Percentiles rank a stretch among this genome's conserved stretches.
Conservation (phyloP, 1,140 invertebrate genomes). For the Ceratoteleas bidentatus region DNA sequence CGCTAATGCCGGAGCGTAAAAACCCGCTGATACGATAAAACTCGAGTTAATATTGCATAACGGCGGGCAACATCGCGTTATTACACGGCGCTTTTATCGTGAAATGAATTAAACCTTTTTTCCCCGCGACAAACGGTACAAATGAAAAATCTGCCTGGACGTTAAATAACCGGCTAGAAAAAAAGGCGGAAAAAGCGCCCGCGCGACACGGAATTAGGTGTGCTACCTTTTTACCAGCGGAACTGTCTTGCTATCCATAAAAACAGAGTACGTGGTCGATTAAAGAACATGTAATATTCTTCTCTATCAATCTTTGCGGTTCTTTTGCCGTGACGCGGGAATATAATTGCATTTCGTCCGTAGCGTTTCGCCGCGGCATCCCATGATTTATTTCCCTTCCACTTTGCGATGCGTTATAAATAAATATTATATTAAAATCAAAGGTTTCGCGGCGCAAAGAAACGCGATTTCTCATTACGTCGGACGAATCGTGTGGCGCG, state of each 20-base stretch:
- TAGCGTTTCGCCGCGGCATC: constrained; percentile 18
- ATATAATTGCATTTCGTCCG: constrained; percentile 58
- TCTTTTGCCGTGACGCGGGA: constrained; percentile 40
- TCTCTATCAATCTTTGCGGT: constrained; percentile 58
- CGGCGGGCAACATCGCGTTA: neutral
- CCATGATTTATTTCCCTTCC: constrained; percentile 48
- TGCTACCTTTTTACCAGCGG: constrained; percentile 39
- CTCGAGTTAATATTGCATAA: too few species aligned
- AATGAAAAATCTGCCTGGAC: constrained; percentile 18
- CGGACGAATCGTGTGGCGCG: constrained; percentile 14
- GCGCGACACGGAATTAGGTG: constrained; percentile 3
- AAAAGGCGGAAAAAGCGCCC: neutral
- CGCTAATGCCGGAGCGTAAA: too few species aligned
- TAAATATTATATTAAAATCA: constrained; percentile 53
- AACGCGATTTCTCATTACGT: constrained; percentile 21
- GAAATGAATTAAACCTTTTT: neutral
- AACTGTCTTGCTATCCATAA: constrained; percentile 34
- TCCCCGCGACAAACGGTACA: neutral
- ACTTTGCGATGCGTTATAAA: constrained; percentile 30
- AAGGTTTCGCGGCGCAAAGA: constrained; percentile 3
- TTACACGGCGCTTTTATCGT: neutral
- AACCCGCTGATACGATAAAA: too few species aligned
- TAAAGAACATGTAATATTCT: constrained; percentile 57
- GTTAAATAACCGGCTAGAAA: constrained; percentile 13
- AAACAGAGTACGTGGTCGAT: constrained; percentile 54